Evolutionary conservation across 2,113 vertebrate species (phyloP).

Genomic region (Alosa alosa): DNA sequence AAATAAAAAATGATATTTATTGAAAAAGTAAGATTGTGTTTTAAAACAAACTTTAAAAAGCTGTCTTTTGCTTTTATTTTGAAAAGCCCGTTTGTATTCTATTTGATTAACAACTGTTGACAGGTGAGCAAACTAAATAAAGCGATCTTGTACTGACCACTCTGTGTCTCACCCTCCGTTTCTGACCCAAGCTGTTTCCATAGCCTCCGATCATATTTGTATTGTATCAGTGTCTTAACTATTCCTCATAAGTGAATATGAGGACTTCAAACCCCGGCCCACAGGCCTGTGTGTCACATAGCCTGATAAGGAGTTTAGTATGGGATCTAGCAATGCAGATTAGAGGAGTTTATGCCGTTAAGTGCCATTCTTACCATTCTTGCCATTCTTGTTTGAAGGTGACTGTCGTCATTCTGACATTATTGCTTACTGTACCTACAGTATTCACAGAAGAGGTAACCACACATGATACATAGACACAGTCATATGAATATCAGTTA

Average conservation of each 20-base stretch:
- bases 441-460: no score
- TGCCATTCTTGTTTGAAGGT: no score
- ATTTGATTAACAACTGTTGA: conserved; percentile 64
- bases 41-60: conserved; percentile 62
- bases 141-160: conserved; percentile 65
- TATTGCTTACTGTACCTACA: no score
- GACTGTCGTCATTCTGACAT: no score
- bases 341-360: no score
- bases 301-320: background rate
- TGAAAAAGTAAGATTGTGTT: conserved; percentile 65
- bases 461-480: no score
- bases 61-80: conserved; percentile 72
- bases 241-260: background rate
- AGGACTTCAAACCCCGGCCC: background rate
- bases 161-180: background rate
- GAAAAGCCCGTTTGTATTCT: conserved; percentile 74
- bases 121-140: conserved; percentile 70
- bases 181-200: background rate
- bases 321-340: no score
- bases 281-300: background rate
- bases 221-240: background rate
- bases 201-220: background rate
- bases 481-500: no score
- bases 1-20: conserved; percentile 69
- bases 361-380: no score